These are phyloP conservation scores for Carpatolechia fugitivella DNA, from an alignment of 2,888 invertebrate genomes.

Conservation along the genomic window DNA sequence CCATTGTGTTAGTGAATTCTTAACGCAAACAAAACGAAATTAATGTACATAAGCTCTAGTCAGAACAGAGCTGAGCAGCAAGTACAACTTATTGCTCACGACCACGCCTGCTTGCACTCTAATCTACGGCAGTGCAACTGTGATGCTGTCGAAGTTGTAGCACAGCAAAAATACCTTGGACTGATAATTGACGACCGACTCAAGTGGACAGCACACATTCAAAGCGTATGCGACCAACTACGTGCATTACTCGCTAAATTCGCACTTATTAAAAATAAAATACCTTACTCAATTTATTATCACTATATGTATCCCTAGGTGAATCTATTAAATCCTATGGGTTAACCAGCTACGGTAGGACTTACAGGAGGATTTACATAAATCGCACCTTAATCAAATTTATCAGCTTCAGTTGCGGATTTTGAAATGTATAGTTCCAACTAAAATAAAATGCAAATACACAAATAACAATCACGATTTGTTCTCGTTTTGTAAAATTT, in stretches of 20 bases:
- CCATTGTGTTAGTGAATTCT: too few relatives aligned
- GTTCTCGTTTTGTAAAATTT: too few relatives aligned
- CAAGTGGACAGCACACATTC: neutral
- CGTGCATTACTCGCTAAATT: too few relatives aligned
- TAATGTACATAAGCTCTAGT: neutral
- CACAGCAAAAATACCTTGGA: neutral
- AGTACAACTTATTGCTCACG: neutral
- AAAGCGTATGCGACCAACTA: neutral
- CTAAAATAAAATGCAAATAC: too few relatives aligned
- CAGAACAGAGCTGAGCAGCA: neutral
- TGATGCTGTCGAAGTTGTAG: neutral
- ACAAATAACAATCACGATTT: too few relatives aligned
- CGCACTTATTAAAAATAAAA: neutral
- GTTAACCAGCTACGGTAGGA: neutral
- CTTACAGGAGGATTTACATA: too few relatives aligned
- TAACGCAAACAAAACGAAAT: neutral
- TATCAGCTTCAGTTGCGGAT: too few relatives aligned
- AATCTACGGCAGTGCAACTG: neutral
- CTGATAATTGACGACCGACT: neutral
- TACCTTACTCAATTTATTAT: neutral
- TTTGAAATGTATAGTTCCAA: too few relatives aligned
- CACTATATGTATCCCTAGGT: neutral
- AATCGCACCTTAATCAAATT: too few relatives aligned
- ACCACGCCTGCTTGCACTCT: neutral
- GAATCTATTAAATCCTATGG: neutral